Percentiles rank a stretch among this genome's conserved stretches.
Conservation (phyloP, 2,888 invertebrate species). For the Ophonus ardosiacus region DNA sequence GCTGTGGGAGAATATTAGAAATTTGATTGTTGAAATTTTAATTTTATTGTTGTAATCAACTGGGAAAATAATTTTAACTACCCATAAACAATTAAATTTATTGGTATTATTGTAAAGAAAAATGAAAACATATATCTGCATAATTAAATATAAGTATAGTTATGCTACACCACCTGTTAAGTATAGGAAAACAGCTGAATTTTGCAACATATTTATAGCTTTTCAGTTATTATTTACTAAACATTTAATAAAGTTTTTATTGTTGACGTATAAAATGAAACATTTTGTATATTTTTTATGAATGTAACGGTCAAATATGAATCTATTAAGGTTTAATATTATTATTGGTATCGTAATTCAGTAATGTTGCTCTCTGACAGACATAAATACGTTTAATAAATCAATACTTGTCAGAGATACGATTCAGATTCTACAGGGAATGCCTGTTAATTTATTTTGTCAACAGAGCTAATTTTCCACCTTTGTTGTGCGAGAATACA, state of each 20-base stretch:
- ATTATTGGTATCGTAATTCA: neutral
- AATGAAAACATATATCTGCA: neutral
- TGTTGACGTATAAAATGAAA: neutral
- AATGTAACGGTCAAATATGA: neutral
- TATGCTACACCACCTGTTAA: conserved; percentile 35
- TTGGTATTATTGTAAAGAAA: neutral
- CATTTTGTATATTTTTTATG: too few species aligned
- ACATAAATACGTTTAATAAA: conserved; percentile 21
- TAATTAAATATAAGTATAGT: neutral
- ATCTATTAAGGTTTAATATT: neutral
- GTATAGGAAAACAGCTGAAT: neutral
- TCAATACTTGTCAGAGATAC: conserved; percentile 41
- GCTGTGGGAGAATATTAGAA: conserved; percentile 56
- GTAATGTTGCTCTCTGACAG: neutral
- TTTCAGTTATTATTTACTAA: neutral
- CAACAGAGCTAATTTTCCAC: conserved; percentile 2
- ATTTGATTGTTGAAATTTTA: conserved; percentile 50
- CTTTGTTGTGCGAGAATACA: neutral
- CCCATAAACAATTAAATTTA: neutral
- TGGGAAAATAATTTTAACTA: neutral
- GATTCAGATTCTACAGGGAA: neutral
- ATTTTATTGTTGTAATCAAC: conserved; percentile 19
- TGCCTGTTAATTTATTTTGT: conserved; percentile 14
- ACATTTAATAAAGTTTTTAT: neutral
- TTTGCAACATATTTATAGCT: neutral